Base-by-base conservation (phyloP, 2,797 vertebrate species). In the Leontopithecus rosalia region DNA sequence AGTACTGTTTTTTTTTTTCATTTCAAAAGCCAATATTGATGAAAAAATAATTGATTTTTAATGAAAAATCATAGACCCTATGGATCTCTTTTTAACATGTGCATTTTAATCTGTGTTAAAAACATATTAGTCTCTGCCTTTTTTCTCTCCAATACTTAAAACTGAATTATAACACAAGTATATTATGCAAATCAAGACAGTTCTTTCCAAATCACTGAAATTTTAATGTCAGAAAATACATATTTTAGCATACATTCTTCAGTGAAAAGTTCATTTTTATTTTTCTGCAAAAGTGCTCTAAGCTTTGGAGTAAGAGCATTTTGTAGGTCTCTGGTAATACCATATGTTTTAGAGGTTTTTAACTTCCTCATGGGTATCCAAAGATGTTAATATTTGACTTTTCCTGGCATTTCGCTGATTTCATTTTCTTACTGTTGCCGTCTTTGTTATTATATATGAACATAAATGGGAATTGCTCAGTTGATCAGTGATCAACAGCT, bases 221-320 rank as follows among this genome's bases (percentile, higher is more conserved):
- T 98, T 98, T 70, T 98, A 99, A 99, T 99, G 98, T 99, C 98
- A 99, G 96, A 98, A 98, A 98, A 98, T 98, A 98, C 98, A 99
- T 99, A 99, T 98, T 99, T 99, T 99, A 98, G 98, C 99, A 99
- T 99, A 98, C 94, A 99, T 99, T 99, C 98, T 98, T 98, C 98
- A 96, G 97, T 98, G 98, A 98, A 98, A 98, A 98, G 98, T 99
- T 99, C 98, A 98, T 80, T 98, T 98, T 98, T 97, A 97, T 97
- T 98, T 98, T 98, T 98, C 96, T 97, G 94, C 87, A 96, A 58
- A 96, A 95, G 28, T 94, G 93, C 97, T 97, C 95, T 97, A 97
- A 97, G 98, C 97, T 96, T 95, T 98, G 0, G 55, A 98, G 94
- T 98, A 96, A 96, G 50, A 96, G 64, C 90, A 96, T 97, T 97